Base-by-base conservation (phyloP, 1,140 invertebrate genomes). In the Drosophila athabasca region DNA sequence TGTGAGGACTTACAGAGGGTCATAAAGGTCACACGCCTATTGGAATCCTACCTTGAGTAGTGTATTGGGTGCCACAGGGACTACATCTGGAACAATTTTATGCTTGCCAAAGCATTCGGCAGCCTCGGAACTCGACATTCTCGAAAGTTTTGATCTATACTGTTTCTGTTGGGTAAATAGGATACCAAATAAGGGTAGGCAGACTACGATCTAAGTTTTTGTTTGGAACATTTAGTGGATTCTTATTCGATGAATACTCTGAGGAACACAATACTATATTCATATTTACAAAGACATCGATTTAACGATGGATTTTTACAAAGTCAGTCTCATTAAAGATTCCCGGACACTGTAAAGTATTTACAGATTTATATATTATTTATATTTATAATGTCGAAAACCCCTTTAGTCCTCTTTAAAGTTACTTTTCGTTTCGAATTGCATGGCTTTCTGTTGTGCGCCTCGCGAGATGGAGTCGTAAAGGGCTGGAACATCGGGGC, bases 31-130 rank as follows among this genome's bases (percentile, higher is more conserved):
- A 0, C 0, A 19, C 11, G 11, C 11, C 0, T 11, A 13, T 8
- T 9, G 9, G n/a, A n/a, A 3, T 9, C 39, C 2, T 53, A 84
- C 81, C 76, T 76, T 85, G 0, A 80, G 64, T 48, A 64, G 24
- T 7, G 31, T n/a, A 1, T 6, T 13, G 6, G 81, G 81, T 24
- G 67, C 69, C 24, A 44, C 35, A 13, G 62, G 26, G 17, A 84
- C 4, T 17, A 84, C 31, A 17, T 84, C 81, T 11, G 81, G 81
- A 7, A 84, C 51, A 0, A 84, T 64, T 26, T 74, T 60, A 58
- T 84, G 62, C 31, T 77, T 76, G 2, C 19, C 43, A 58, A 85
- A 84, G 79, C 39, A 17, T 3, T 49, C 53, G 5, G 29, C n/a
- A 5, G 76, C 31, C 8, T 76, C 54, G 26, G 55, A 39, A 11